Conservation (phyloP, 2,797 vertebrate species). For the Pantherophis alleghaniensis region DNA sequence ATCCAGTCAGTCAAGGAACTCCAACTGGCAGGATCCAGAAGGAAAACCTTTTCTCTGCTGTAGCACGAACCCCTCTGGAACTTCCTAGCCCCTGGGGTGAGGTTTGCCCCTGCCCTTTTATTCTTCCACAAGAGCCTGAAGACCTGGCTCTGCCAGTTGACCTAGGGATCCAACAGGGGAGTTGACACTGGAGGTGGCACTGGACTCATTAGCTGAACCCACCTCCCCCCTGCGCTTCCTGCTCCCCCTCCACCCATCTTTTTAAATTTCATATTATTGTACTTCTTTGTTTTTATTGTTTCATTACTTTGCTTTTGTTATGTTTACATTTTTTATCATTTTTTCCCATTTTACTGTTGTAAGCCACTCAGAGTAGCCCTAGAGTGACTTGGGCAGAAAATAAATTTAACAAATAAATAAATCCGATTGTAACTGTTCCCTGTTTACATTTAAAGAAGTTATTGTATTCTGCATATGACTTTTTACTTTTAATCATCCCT, state of each 20-base stretch:
- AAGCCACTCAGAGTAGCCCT: background rate
- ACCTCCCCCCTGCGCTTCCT: background rate
- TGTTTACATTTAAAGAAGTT: background rate
- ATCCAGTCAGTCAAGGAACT: background rate
- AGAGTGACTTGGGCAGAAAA: background rate
- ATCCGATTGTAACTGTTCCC: background rate
- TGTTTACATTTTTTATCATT: background rate
- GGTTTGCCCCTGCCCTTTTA: background rate
- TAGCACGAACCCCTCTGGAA: background rate
- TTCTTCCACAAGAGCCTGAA: background rate
- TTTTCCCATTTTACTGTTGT: background rate
- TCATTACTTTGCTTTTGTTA: background rate
- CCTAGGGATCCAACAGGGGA: background rate
- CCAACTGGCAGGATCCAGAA: background rate
- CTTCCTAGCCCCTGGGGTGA: background rate
- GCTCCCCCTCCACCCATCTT: background rate
- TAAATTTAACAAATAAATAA: background rate
- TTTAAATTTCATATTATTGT: background rate
- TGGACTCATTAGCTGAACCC: background rate
- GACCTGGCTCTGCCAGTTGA: background rate
- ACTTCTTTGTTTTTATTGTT: background rate
- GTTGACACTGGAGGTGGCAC: background rate
- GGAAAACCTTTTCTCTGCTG: background rate
- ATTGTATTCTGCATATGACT: background rate
- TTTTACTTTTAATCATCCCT: background rate